These are phyloP conservation scores for Stenolophus ochropezus DNA, from an alignment of 2,888 invertebrate genomes.

Conservation along the genomic window DNA sequence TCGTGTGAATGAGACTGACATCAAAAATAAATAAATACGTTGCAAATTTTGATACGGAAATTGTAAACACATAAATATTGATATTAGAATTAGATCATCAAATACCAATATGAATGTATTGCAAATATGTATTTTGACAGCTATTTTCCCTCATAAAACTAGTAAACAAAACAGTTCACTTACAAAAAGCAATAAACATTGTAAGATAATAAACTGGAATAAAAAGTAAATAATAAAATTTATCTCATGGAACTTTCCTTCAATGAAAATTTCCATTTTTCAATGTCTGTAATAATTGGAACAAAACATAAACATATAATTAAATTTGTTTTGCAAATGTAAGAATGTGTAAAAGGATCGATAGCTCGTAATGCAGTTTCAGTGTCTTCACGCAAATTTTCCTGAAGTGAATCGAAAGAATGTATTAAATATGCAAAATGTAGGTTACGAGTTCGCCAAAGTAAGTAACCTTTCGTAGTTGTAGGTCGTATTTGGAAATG, in stretches of 20 bases:
- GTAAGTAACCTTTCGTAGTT: slow-evolving; percentile 21
- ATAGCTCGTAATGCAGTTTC: slow-evolving; percentile 11
- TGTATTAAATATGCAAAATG: slow-evolving; percentile 24
- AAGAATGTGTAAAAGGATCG: slow-evolving; percentile 20
- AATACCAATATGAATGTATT: neutral
- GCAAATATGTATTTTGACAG: neutral
- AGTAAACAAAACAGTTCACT: neutral
- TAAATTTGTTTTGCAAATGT: slow-evolving; percentile 27
- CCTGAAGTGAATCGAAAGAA: slow-evolving; percentile 1
- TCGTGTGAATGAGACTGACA: no score
- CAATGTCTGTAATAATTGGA: neutral
- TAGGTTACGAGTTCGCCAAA: slow-evolving; percentile 26
- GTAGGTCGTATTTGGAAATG: slow-evolving; percentile 30
- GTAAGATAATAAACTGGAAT: neutral
- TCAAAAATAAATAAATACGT: neutral
- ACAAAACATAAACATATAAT: neutral
- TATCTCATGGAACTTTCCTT: neutral
- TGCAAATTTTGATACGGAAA: neutral
- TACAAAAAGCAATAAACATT: neutral
- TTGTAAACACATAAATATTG: neutral
- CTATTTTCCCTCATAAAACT: neutral
- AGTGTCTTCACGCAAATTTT: slow-evolving; percentile 17
- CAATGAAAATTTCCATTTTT: neutral
- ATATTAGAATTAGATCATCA: neutral
- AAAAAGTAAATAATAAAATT: neutral